phyloP scores from a whole-genome alignment of 2,113 vertebrate genomes.

The Cyanistes caeruleus region DNA sequence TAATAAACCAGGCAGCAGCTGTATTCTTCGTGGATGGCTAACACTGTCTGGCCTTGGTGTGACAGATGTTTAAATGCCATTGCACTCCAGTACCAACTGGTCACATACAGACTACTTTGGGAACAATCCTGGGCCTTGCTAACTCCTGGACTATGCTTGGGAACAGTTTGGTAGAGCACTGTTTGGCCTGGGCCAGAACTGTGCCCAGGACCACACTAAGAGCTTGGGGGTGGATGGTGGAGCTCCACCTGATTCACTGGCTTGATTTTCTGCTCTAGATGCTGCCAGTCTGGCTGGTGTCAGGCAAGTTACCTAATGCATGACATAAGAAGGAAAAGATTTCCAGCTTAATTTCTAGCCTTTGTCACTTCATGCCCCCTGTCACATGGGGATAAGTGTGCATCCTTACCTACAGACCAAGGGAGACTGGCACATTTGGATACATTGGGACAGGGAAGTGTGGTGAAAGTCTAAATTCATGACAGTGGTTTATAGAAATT shows the following conservation, averaged over 20 bases:
- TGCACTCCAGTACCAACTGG: neutral
- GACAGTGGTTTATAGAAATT: neutral
- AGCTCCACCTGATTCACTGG: neutral
- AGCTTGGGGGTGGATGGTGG: neutral
- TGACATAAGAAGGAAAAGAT: neutral
- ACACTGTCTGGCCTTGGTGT: neutral
- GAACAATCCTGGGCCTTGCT: neutral
- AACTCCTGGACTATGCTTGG: neutral
- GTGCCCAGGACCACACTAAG: neutral
- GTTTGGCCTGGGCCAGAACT: neutral
- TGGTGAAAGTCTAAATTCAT: neutral
- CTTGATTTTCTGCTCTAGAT: conserved; percentile 8
- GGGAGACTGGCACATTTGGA: neutral
- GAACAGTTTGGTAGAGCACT: neutral
- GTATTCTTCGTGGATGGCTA: neutral
- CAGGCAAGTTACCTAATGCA: neutral
- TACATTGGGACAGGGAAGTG: neutral
- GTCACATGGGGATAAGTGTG: neutral
- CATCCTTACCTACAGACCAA: neutral
- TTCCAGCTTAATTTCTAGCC: neutral
- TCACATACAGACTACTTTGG: neutral
- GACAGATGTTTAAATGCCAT: neutral
- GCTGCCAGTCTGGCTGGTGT: neutral
- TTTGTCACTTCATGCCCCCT: neutral
- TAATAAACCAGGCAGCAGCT: neutral